Evolutionary conservation across 1,140 invertebrate genomes (phyloP).

Genomic region (Bradynema listronoti): DNA sequence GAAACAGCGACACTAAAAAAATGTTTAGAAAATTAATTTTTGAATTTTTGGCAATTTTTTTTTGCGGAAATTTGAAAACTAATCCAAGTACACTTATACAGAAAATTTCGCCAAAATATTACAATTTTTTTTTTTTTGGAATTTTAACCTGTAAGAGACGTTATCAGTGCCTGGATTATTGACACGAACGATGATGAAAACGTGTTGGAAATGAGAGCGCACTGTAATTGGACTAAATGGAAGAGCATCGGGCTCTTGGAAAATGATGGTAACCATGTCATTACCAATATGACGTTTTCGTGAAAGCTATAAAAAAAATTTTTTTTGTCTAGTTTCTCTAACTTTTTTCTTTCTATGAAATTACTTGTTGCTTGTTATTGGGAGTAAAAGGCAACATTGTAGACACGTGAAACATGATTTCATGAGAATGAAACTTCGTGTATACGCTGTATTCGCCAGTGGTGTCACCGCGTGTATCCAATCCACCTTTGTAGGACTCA

Average conservation of each 20-base stretch:
- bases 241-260: slow-evolving; percentile 86
- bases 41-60: too few species aligned
- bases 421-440: slow-evolving; percentile 61
- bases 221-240: slow-evolving; percentile 64
- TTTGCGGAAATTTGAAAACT: too few species aligned
- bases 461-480: slow-evolving; percentile 71
- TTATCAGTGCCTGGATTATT: slow-evolving; percentile 83
- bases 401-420: slow-evolving; percentile 89
- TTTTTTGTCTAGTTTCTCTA: too few species aligned
- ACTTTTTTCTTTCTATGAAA: slow-evolving; percentile 16
- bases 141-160: slow-evolving; percentile 54
- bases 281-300: slow-evolving; percentile 75
- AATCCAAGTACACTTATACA: slow-evolving; percentile 81
- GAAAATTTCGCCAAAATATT: slow-evolving; percentile 36
- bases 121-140: too few species aligned
- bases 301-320: slow-evolving; percentile 67
- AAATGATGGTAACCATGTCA: slow-evolving; percentile 74
- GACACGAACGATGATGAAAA: slow-evolving; percentile 85
- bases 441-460: slow-evolving; percentile 67
- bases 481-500: slow-evolving; percentile 79
- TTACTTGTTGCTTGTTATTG: slow-evolving; percentile 77
- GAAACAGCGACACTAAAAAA: too few species aligned
- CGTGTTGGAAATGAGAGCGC: slow-evolving; percentile 80
- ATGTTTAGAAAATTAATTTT: too few species aligned
- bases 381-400: slow-evolving; percentile 84